Percentiles rank a stretch among this genome's conserved stretches.
These are phyloP conservation scores for Oxycera nigricornis DNA, from an alignment of 2,888 invertebrate species.

Conservation along the genomic window DNA sequence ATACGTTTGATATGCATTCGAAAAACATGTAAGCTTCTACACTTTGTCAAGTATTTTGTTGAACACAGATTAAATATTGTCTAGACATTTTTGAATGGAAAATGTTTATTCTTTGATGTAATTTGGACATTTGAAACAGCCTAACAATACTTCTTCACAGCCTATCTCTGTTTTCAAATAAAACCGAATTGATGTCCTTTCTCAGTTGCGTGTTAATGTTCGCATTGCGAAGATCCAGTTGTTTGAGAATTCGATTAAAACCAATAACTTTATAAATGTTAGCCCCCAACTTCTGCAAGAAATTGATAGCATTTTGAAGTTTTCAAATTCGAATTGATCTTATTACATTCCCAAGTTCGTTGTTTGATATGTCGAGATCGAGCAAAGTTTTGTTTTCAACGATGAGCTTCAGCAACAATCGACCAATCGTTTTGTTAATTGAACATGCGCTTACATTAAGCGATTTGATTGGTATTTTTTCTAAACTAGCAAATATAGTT, in stretches of 20 bases:
- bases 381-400: conserved; percentile 54
- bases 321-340: neutral
- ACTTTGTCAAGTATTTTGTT: too few relatives aligned
- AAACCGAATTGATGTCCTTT: conserved; percentile 52
- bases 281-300: conserved; percentile 53
- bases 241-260: conserved; percentile 54
- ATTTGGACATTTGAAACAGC: too few relatives aligned
- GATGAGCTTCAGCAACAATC: conserved; percentile 56
- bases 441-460: conserved; percentile 57
- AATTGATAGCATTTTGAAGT: neutral
- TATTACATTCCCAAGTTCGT: conserved; percentile 55
- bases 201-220: conserved; percentile 54
- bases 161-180: conserved; percentile 42
- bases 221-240: conserved; percentile 57
- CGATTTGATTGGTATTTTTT: conserved; percentile 52
- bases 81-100: too few relatives aligned
- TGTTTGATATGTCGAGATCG: conserved; percentile 56
- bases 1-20: too few relatives aligned
- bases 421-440: conserved; percentile 54
- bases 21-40: neutral
- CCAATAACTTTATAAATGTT: conserved; percentile 57
- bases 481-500: conserved; percentile 55
- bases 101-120: too few relatives aligned
- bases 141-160: conserved; percentile 6
- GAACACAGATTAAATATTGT: too few relatives aligned